Percentiles rank a stretch among this genome's conserved stretches.
Evolutionary conservation across 2,888 invertebrate genomes (phyloP).

Genomic region (Anthoptus insignis): DNA sequence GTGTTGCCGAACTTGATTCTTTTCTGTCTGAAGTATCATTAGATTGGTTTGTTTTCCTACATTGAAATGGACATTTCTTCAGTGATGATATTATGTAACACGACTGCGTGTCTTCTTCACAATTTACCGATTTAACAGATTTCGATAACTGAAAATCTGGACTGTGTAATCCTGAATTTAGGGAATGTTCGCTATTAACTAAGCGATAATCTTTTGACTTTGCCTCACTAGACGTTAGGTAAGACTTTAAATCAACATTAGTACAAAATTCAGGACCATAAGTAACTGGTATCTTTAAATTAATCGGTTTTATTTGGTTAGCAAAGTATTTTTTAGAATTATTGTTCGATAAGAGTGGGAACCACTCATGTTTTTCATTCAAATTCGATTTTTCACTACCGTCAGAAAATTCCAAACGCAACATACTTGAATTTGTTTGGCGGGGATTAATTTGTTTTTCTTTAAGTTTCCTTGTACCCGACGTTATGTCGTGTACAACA

Average conservation of each 20-base stretch:
- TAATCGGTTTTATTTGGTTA: not conserved
- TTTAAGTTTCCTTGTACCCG: slow-evolving; percentile 65
- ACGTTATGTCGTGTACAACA: slow-evolving; percentile 56
- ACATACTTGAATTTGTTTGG: slow-evolving; percentile 54
- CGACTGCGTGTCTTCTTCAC: slow-evolving; percentile 57
- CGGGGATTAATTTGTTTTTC: slow-evolving; percentile 56
- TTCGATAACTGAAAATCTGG: not conserved
- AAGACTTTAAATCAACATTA: slow-evolving; percentile 57
- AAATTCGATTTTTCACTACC: slow-evolving; percentile 41
- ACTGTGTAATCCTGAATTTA: not conserved
- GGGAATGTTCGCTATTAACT: slow-evolving; percentile 31
- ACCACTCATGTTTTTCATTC: not conserved
- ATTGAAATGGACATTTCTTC: slow-evolving; percentile 52
- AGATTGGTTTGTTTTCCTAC: slow-evolving; percentile 49
- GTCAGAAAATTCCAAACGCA: slow-evolving; percentile 59
- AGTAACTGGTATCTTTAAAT: not conserved
- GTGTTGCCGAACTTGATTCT: slow-evolving; percentile 38
- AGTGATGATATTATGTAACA: slow-evolving; percentile 64
- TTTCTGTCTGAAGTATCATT: slow-evolving; percentile 37
- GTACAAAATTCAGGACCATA: slow-evolving; percentile 36
- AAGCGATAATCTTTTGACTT: slow-evolving; percentile 59
- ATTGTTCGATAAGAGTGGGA: not conserved
- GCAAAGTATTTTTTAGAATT: slow-evolving; percentile 4
- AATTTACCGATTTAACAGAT: slow-evolving; percentile 45
- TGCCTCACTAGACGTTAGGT: slow-evolving; percentile 60